Evolutionary conservation across 2,113 vertebrate species (phyloP).

Genomic region (Mirza zaza): DNA sequence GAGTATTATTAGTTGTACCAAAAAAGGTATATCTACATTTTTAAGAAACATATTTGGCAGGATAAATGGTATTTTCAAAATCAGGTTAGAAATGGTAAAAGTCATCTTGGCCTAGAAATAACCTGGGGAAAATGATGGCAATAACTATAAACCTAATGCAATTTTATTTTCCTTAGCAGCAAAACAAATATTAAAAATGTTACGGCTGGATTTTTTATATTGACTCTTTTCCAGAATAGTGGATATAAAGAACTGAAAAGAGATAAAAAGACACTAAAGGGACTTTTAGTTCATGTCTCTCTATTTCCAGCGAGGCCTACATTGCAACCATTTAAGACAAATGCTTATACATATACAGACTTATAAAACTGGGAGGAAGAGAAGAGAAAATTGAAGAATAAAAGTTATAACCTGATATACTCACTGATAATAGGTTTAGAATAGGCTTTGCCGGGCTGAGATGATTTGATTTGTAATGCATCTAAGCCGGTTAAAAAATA

Average conservation of each 20-base stretch:
- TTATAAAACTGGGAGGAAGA: not conserved
- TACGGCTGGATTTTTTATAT: not conserved
- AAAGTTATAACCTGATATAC: not conserved
- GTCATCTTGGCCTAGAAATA: not conserved
- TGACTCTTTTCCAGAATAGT: not conserved
- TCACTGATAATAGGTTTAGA: not conserved
- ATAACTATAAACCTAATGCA: not conserved
- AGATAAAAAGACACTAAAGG: not conserved
- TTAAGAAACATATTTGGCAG: not conserved
- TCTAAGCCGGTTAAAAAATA: not conserved
- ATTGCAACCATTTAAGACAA: not conserved
- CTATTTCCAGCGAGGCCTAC: not conserved
- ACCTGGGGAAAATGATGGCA: not conserved
- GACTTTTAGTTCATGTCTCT: not conserved
- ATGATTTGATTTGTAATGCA: not conserved
- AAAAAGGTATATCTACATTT: not conserved
- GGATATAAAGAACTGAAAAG: not conserved
- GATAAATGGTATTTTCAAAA: not conserved
- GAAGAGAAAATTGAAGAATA: not conserved
- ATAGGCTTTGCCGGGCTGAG: not conserved
- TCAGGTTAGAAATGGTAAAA: not conserved
- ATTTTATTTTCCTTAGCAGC: slow-evolving; percentile 23
- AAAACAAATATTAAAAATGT: not conserved
- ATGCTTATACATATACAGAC: not conserved
- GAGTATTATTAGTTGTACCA: not conserved